Conservation (phyloP, 2,113 vertebrate species). For the Azemiops feae region DNA sequence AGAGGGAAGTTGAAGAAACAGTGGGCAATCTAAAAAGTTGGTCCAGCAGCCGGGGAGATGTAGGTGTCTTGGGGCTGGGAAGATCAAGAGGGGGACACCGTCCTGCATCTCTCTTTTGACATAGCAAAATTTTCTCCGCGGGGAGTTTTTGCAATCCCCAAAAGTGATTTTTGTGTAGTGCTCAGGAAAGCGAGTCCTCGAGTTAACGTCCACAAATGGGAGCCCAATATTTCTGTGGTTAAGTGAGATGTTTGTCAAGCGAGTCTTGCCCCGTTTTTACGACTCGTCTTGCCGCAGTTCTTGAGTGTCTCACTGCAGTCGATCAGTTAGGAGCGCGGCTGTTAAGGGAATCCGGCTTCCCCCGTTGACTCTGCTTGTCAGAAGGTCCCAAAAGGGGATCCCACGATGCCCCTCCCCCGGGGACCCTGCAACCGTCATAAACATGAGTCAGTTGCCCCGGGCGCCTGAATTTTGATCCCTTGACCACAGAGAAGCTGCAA, state of each 20-base stretch:
- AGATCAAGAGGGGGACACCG: not conserved
- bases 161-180: not conserved
- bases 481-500: not conserved
- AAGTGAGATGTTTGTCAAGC: not conserved
- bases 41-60: not conserved
- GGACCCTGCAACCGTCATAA: too few relatives aligned
- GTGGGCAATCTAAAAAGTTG: not conserved
- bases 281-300: not conserved
- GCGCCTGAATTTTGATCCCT: not conserved
- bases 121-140: not conserved
- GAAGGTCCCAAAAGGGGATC: too few relatives aligned
- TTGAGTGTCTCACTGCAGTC: not conserved
- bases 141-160: not conserved
- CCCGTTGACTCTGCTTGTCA: too few relatives aligned
- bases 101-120: not conserved
- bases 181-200: not conserved
- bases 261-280: not conserved
- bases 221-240: not conserved
- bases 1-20: not conserved
- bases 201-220: not conserved
- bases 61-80: too few relatives aligned
- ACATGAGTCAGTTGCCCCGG: not conserved
- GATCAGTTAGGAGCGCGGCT: not conserved
- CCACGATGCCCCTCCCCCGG: too few relatives aligned
- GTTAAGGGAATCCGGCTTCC: too few relatives aligned